Evolutionary conservation across 2,113 vertebrate species (phyloP), one percentile per base, ranked within the genome.

Genomic region (Catharus bicknelli): DNA sequence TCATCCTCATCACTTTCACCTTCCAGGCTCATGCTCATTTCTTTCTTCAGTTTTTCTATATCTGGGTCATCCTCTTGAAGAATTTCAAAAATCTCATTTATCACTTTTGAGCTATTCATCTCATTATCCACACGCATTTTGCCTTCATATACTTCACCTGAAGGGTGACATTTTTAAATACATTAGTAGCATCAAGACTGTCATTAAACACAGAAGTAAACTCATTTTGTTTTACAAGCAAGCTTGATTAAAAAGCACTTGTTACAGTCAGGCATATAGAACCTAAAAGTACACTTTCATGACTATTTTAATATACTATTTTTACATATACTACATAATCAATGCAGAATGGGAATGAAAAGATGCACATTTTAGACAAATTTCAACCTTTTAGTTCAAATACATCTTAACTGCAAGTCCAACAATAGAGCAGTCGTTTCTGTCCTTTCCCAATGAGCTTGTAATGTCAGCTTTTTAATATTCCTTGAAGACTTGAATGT

Each of bases 101-200:
- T 99, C 19, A 99, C 98, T 34, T 97, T 98, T 4, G 99, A 99
- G 97, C 98, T 99, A 80, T 99, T 97, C 54, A 98, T 97, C 23
- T 98, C 96, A 0, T 96, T 95, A 83, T 97, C 97, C 80, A 98
- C 97, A 11, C 38, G 98, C 95, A 96, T 97, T 94, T 99, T 98
- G 0, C 74, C 88, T 95, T 99, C 98, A 4, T 16, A 73, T 26
- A 89, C 83, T 77, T 97, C 95, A 95, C 91, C 97, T 98, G 90
- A 80, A 97, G 83, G 59, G 94, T 58, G 89, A 58, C 5, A 20
- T 79, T 95, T 91, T 30, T 4, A 77, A 91, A 64, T 26, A 32
- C 12, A 43, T 86, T 77, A 79, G 50, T 26, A 90, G 6, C 14
- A 64, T n/a, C 13, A 81, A 62, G 32, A 66, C 3, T 62, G 45